Base-by-base conservation (phyloP, 2,797 vertebrate genomes). In the Lepus townsendii region DNA sequence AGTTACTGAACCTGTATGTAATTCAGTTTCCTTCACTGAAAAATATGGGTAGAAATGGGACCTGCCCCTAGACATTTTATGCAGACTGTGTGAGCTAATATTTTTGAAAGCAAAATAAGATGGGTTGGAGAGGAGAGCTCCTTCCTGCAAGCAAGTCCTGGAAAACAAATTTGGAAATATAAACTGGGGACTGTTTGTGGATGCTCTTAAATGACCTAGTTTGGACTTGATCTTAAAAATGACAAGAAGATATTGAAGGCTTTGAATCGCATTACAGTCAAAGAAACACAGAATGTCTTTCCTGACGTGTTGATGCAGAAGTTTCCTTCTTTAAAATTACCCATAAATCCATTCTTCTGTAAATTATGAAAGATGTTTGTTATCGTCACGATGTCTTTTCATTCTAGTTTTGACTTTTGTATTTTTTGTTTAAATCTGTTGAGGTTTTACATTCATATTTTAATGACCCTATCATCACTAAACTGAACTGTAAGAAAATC, bases 351-450 rank as follows among this genome's bases (percentile, higher is more conserved):
- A 63, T 19, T n/a, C 50, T 84, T 71, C n/a, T 69, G 24, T 17
- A 2, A 10, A 47, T 47, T 54, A 71, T 66, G 1, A 73, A 83
- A 79, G 52, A 80, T 2, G 19, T 3, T 50, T 3, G 24, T 76
- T 76, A 50, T 76, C 42, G 52, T 90, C 42, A 91, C 27, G 1
- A 6, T 38, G 38, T 38, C 47, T 87, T 93, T 88, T 91, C 42
- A 71, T 82, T 91, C 11, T 8, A 35, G 60, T 65, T 91, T 94
- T 88, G 22, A 77, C 63, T 69, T 84, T 90, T 88, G 32, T 66
- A 75, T 65, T 4, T 77, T 83, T 83, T 85, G 19, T 89, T 85
- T 65, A 93, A 86, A 79, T 96, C 77, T 92, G 4, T 90, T 2
- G 72, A 66, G 19, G 4, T n/a, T 83, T 84, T 54, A 32, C 22